Base-by-base conservation (phyloP, 1,140 invertebrate species). In the Formica exsecta region DNA sequence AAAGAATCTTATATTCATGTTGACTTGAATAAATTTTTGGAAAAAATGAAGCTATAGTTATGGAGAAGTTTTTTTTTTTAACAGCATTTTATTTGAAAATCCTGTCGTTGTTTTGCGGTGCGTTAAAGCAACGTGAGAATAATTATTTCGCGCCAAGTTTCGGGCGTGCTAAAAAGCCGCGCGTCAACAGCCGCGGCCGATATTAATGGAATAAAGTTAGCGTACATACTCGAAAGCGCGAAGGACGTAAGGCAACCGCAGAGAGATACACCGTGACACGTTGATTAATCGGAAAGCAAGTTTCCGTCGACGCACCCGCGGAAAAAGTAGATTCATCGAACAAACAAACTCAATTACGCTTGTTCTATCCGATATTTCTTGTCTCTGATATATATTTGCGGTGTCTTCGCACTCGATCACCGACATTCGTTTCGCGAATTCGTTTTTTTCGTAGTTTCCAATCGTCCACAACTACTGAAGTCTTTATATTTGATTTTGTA, bases 181-280 rank as follows among this genome's bases (percentile, higher is more conserved):
- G 79, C 79, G 79, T 83, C 79, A 83, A 83, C 79, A 61, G 68
- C 68, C 54, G 54, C 77, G 79, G 32, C 64, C 79, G 79, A 83
- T 83, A 83, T 83, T 83, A 83, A 83, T 83, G 79, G 79, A 83
- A 83, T 83, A 83, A 83, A 83, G 79, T 83, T 83, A 44, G 79
- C 29, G 25, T n/a, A 32, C 66, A 54, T 66, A 59, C 79, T 61
- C 68, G 79, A 83, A 70, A 29, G 57, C 54, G 68, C 68, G 54
- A 16, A 83, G 54, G 68, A 74, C 68, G 79, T 74, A 83, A 83
- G 79, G 79, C 8, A 83, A 83, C 79, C 79, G 54, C 79, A 38
- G 41, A 73, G 59, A 83, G 79, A 83, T 83, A 83, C 54, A 83
- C 22, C 68, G 54, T 73, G 79, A 83, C 79, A 83, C 79, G 54